Conservation (phyloP, 2,888 invertebrate species). For the Neria commutata region DNA sequence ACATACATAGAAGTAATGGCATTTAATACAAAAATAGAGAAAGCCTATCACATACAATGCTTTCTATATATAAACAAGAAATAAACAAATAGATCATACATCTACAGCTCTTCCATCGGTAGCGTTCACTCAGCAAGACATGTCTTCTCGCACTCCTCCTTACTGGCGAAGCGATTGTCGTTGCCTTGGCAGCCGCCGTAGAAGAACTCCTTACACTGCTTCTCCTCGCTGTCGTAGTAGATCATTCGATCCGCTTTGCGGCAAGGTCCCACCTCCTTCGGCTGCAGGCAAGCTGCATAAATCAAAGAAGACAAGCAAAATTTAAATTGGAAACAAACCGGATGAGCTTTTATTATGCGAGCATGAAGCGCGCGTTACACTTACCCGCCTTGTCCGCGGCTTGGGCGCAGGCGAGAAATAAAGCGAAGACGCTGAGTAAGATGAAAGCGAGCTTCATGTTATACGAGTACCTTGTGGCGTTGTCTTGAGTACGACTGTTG, state of each 20-base stretch:
- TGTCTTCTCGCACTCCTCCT: slow-evolving; percentile 36
- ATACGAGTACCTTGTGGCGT: slow-evolving; percentile 22
- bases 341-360: too few relatives aligned
- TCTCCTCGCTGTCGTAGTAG: slow-evolving; percentile 34
- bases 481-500: not conserved
- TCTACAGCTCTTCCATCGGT: not conserved
- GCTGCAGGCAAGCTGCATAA: slow-evolving; percentile 37
- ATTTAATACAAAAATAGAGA: too few relatives aligned
- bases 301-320: too few relatives aligned
- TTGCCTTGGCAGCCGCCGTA: slow-evolving; percentile 46
- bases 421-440: slow-evolving; percentile 30
- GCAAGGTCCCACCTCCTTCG: slow-evolving; percentile 40
- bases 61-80: too few relatives aligned
- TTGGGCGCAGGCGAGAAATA: slow-evolving; percentile 28
- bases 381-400: slow-evolving; percentile 35
- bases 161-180: slow-evolving; percentile 37
- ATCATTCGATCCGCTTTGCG: slow-evolving; percentile 31
- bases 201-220: slow-evolving; percentile 38
- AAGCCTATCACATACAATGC: too few relatives aligned
- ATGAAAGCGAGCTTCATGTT: slow-evolving; percentile 29
- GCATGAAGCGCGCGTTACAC: too few relatives aligned
- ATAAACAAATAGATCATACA: not conserved
- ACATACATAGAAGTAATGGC: too few relatives aligned
- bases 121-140: slow-evolving; percentile 29
- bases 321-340: not conserved